Evolutionary conservation across 2,113 vertebrate genomes (phyloP).

Genomic region (Oncorhynchus nerka): DNA sequence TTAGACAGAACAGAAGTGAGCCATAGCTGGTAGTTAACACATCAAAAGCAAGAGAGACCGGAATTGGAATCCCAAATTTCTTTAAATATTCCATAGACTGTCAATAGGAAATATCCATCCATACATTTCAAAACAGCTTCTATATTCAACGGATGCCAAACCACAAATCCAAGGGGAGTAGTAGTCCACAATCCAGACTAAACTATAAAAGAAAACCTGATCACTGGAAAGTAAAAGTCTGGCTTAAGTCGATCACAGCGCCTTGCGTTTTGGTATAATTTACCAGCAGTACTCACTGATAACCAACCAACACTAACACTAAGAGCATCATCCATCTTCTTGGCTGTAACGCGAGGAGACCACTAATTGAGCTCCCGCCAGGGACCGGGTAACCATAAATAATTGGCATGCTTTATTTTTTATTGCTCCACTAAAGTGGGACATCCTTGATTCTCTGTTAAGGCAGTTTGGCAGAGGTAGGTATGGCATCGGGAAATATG

Average conservation of each 20-base stretch:
- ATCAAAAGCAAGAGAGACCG: neutral
- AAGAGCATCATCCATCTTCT: slow-evolving; percentile 63
- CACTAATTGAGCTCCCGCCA: slow-evolving; percentile 60
- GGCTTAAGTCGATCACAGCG: slow-evolving; percentile 41
- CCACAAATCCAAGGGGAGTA: neutral
- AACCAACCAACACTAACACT: slow-evolving; percentile 68
- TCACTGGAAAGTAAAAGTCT: slow-evolving; percentile 48
- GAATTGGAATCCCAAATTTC: neutral
- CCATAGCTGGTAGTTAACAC: neutral
- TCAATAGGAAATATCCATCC: neutral
- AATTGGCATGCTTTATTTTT: slow-evolving; percentile 57
- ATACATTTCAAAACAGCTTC: slow-evolving; percentile 27
- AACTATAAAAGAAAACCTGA: slow-evolving; percentile 35
- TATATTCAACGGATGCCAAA: neutral
- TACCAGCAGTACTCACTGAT: slow-evolving; percentile 63
- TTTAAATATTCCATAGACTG: too few relatives aligned
- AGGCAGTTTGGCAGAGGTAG: slow-evolving; percentile 40
- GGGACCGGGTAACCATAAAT: slow-evolving; percentile 55
- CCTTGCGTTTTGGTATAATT: slow-evolving; percentile 55
- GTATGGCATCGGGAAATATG: slow-evolving; percentile 1
- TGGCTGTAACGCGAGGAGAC: slow-evolving; percentile 49
- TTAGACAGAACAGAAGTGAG: neutral
- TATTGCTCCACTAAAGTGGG: slow-evolving; percentile 37
- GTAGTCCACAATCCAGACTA: neutral
- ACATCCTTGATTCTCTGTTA: slow-evolving; percentile 41